These are phyloP conservation scores for Festucalex cinctus DNA, from an alignment of 2,113 vertebrate species.

Conservation along the genomic window DNA sequence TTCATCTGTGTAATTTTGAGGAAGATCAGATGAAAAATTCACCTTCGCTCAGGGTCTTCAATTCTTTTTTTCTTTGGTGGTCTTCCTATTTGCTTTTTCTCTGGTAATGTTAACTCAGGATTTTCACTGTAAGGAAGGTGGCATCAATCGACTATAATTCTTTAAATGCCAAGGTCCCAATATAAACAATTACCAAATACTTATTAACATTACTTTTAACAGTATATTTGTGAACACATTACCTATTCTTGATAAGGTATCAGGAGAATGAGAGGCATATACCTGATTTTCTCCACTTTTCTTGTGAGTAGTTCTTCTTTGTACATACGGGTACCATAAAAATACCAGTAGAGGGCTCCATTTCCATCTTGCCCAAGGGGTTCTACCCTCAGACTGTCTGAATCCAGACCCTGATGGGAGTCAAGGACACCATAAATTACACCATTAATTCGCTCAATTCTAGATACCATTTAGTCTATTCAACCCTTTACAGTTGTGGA, in stretches of 20 bases:
- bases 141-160: no score
- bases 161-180: not conserved
- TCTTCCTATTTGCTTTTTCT: slow-evolving; percentile 85
- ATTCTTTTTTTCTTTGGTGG: slow-evolving; percentile 88
- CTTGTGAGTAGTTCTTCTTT: slow-evolving; percentile 84
- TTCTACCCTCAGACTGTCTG: slow-evolving; percentile 93
- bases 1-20: not conserved
- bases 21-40: not conserved
- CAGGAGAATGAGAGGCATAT: not conserved
- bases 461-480: not conserved
- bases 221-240: not conserved
- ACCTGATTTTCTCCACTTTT: slow-evolving; percentile 77
- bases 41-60: slow-evolving; percentile 80
- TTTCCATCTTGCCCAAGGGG: slow-evolving; percentile 90
- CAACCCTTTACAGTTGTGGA: not conserved
- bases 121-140: slow-evolving; percentile 44
- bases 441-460: not conserved
- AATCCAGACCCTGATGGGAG: slow-evolving; percentile 83
- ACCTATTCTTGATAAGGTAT: not conserved
- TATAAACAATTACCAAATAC: slow-evolving; percentile 9
- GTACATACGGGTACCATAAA: slow-evolving; percentile 95
- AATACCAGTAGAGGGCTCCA: slow-evolving; percentile 98
- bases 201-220: not conserved
- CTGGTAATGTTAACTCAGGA: slow-evolving; percentile 55
- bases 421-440: not conserved